phyloP scores from a whole-genome alignment of 1,140 invertebrate genomes.

The Hycleus cichorii region DNA sequence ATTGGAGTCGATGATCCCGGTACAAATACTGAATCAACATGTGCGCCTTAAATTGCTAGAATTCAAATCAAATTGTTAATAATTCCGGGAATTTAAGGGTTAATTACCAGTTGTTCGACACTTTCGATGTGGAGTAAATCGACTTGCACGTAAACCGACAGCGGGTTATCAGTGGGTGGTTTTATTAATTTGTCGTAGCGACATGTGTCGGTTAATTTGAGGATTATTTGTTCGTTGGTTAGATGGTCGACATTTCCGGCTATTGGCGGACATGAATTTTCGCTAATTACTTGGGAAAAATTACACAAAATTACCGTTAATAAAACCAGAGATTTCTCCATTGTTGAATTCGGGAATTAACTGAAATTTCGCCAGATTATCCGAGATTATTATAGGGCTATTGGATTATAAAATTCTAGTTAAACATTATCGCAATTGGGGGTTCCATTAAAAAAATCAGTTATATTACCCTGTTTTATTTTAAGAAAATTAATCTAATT shows the following conservation, averaged over 20 bases:
- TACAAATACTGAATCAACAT: constrained; percentile 71
- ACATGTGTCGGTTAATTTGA: constrained; percentile 60
- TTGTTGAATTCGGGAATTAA: too few species aligned
- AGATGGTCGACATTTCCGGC: constrained; percentile 21
- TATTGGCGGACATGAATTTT: neutral
- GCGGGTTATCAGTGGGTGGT: constrained; percentile 41
- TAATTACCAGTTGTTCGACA: constrained; percentile 30
- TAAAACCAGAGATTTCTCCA: too few species aligned
- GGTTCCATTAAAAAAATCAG: too few species aligned
- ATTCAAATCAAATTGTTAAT: neutral
- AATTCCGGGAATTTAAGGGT: neutral
- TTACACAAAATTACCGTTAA: too few species aligned
- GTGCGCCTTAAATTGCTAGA: constrained; percentile 68
- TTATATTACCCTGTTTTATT: too few species aligned
- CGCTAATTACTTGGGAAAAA: neutral
- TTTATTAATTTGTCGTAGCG: constrained; percentile 66
- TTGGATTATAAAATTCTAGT: too few species aligned
- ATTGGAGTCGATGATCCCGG: constrained; percentile 59
- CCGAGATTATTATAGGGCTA: too few species aligned
- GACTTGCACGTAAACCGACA: constrained; percentile 32
- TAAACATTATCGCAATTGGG: too few species aligned
- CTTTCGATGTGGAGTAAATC: constrained; percentile 39
- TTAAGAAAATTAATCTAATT: too few species aligned
- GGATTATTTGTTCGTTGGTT: constrained; percentile 64
- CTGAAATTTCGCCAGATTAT: too few species aligned